Evolutionary conservation across 2,113 vertebrate genomes (phyloP), one percentile per base, ranked within the genome.

Genomic region (Natator depressus): DNA sequence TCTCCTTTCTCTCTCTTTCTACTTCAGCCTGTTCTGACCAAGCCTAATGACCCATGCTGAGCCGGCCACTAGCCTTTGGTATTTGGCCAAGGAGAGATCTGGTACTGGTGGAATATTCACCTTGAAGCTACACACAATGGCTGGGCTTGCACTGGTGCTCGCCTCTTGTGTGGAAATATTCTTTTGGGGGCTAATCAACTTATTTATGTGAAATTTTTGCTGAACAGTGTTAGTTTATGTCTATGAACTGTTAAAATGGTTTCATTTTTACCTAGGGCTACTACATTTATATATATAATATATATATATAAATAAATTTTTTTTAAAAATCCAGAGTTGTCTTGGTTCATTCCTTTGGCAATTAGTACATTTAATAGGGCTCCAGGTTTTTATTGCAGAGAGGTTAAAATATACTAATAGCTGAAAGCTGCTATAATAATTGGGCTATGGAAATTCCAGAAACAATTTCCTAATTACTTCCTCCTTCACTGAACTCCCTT

Each of bases 381-480:
- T 88, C 81, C 47, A 8, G 5, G 10, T 84, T 80, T 72, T 69
- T 84, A 50, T 2, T 79, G 8, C 47, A 65, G 25, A 87, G 65
- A 80, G 53, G 29, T 29, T 80, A 4, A 82, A 87, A 31, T 10
- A 2, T 9, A 3, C 8, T 3, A 2, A 82, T 91, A 82, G 69
- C 95, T 49, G 80, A 59, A 69, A 82, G 55, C 55, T 89, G 76
- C 80, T 6, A 2, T 47, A 13, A 17, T 49, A 65, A 46, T 35
- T 89, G 85, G 82, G 49, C 78, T 29, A 59, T 81, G 90, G 84
- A 85, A 94, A 88, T 83, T 29, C 85, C 80, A 94, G 83, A 42
- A 85, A 62, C 72, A 16, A 11, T 86, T 91, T 65, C 79, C 84
- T 91, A n/a, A 76, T 93, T 84, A 13, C 50, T 93, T 72, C 84